These are phyloP conservation scores for Scaptomyza hsui DNA, from an alignment of 1,140 invertebrate genomes.

Conservation along the genomic window DNA sequence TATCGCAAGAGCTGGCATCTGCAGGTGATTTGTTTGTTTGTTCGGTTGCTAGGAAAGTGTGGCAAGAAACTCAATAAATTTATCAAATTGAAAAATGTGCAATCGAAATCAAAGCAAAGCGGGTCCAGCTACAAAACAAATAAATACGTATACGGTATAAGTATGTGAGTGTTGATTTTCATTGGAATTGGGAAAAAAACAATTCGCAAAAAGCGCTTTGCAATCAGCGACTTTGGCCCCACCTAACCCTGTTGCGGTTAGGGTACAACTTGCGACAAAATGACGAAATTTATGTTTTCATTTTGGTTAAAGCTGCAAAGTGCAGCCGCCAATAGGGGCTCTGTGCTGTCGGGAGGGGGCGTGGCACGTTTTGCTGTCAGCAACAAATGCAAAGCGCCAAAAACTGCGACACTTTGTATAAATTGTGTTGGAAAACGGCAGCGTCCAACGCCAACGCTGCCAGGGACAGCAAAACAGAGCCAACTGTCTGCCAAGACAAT, in stretches of 20 bases:
- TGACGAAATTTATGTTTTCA: constrained; percentile 77
- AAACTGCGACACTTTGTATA: constrained; percentile 81
- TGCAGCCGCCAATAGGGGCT: constrained; percentile 54
- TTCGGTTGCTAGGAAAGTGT: constrained; percentile 29
- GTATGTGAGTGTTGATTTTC: constrained; percentile 62
- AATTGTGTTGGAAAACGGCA: constrained; percentile 78
- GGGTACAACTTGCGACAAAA: constrained; percentile 76
- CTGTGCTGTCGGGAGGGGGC: constrained; percentile 25
- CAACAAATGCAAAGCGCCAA: constrained; percentile 81
- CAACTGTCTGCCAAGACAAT: constrained; percentile 74
- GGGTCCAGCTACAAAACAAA: constrained; percentile 11
- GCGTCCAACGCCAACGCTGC: constrained; percentile 39
- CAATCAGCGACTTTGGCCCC: constrained; percentile 60
- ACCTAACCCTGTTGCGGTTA: constrained; percentile 38
- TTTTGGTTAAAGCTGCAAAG: constrained; percentile 65
- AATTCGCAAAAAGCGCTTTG: constrained; percentile 68
- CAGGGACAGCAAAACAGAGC: constrained; percentile 43
- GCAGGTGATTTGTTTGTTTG: constrained; percentile 58
- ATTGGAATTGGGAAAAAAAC: constrained; percentile 65
- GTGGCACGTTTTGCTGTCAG: constrained; percentile 56
- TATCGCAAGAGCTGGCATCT: constrained; percentile 53
- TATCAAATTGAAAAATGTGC: constrained; percentile 77
- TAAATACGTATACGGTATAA: constrained; percentile 8
- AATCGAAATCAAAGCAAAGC: constrained; percentile 78
- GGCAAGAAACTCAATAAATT: constrained; percentile 63